Evolutionary conservation across 2,888 invertebrate genomes (phyloP), one percentile per base, ranked within the genome.

Genomic region (Lepetodrilus schrolli): DNA sequence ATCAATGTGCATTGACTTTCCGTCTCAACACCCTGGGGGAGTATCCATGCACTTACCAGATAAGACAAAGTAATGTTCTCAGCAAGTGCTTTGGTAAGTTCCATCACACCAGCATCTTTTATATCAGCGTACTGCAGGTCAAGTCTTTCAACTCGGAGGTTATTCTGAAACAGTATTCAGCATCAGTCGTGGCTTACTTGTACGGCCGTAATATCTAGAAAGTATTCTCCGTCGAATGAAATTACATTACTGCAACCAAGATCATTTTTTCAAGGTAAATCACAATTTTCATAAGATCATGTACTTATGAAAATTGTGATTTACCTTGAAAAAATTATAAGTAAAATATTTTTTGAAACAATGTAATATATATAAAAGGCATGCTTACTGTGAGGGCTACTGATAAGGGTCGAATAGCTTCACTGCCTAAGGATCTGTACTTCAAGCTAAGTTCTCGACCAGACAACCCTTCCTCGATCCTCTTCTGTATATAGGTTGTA

Each of bases 51-150:
- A 72, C 83, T 70, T 75, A 86, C 86, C 74, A 86, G 50, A 48
- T 80, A 78, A 7, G 75, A 74, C 5, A 86, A 80, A 23, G 76
- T 75, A 30, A 80, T 68, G 66, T 86, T 86, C 34, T 83, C 82
- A 0, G 76, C 50, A 0, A 86, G 74, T 74, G 83, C 78, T 30
- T 81, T 78, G 7, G 82, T 78, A 0, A 86, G 66, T 43, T 80
- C 70, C 69, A 74, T 73, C 37, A 78, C 75, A 1, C 85, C 85
- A 5, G 78, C 78, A 13, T 79, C 77, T 36, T 75, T 74, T 2
- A 86, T 74, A 34, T 83, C 84, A 20, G 79, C 80, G 3, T 75
- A 79, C 21, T 82, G 80, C 13, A 85, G 68, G 23, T 77, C 80
- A 17, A 84, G 68, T 10, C 73, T 74, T 50, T 83, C 81, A 13